Evolutionary conservation across 2,797 vertebrate genomes (phyloP), one percentile per base, ranked within the genome.

Genomic region (Typhlichthys subterraneus): DNA sequence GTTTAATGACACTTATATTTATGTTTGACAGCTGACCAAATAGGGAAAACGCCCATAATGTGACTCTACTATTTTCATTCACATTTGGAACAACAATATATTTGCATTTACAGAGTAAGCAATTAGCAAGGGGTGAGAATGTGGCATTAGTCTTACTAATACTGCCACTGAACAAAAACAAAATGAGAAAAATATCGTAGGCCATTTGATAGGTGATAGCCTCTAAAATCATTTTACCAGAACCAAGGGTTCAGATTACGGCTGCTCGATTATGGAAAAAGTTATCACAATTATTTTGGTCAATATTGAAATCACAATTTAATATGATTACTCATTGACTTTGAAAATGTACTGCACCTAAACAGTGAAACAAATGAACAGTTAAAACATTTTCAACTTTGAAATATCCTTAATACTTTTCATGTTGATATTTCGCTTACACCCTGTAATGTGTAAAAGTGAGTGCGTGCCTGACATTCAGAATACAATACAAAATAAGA

Each of bases 81-180:
- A 70, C 66, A 49, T 46, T 19, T 56, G 8, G 61, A 82, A 74
- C 52, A 48, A 48, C 31, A 65, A 73, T 61, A 64, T 70, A 82
- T 80, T 69, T 72, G 57, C 61, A 45, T 65, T n/a, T 15, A n/a
- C 12, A n/a, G 42, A 19, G 46, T 23, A 59, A 72, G 59, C 49
- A 58, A 31, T 57, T 51, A 70, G 63, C 69, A 63, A 7, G 42
- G 57, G 53, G 56, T 65, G 13, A 61, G 69, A 53, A 61, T 64
- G 65, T 42, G 49, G 69, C 60, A 69, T 89, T 75, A 76, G 85
- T 80, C 78, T 73, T 66, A 49, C 72, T 85, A 82, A 87, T 70
- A 71, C 67, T 63, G 59, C 64, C 17, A 47, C 55, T 29, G 67
- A 71, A 68, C 50, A 73, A 73, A 76, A 66, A 57, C 23, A 77